A percentile compares a stretch with the other conserved stretches of the same genome.
Evolutionary conservation across 37 sponge, comb jelly and placozoan genomes (phyloP).

Genomic region (Diacarnus erythraeanus): DNA sequence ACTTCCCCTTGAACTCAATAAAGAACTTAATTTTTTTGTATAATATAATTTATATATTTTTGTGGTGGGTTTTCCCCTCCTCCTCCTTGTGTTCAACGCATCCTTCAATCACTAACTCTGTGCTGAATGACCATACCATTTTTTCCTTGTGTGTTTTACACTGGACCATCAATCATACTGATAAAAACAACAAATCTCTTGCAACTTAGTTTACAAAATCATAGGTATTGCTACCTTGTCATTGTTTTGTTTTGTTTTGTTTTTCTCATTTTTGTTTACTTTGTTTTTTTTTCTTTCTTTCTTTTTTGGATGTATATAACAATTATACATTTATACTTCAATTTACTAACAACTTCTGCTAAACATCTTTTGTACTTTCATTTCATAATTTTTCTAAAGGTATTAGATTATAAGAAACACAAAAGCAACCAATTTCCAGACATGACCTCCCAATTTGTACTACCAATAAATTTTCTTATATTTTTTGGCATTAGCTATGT

Average conservation of each 20-base stretch:
- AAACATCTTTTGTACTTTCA: too few relatives aligned
- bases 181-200: too few relatives aligned
- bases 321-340: not conserved
- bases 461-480: not conserved
- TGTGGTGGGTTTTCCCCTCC: not conserved
- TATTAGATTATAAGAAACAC: too few relatives aligned
- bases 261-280: too few relatives aligned
- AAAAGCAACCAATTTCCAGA: not conserved
- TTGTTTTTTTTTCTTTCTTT: not conserved
- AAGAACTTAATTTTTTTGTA: not conserved
- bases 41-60: not conserved
- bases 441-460: not conserved
- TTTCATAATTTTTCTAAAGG: too few relatives aligned
- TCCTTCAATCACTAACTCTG: conserved; percentile 5
- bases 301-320: not conserved
- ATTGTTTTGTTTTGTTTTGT: not conserved
- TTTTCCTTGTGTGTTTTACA: not conserved
- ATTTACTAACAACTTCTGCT: too few relatives aligned
- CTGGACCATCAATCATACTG: not conserved
- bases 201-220: not conserved
- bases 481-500: not conserved
- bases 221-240: not conserved
- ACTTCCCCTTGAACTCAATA: not conserved
- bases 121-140: not conserved
- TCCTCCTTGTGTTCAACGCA: not conserved